Conservation (phyloP, 2,888 invertebrate genomes). For the Stegophylla sp. region DNA sequence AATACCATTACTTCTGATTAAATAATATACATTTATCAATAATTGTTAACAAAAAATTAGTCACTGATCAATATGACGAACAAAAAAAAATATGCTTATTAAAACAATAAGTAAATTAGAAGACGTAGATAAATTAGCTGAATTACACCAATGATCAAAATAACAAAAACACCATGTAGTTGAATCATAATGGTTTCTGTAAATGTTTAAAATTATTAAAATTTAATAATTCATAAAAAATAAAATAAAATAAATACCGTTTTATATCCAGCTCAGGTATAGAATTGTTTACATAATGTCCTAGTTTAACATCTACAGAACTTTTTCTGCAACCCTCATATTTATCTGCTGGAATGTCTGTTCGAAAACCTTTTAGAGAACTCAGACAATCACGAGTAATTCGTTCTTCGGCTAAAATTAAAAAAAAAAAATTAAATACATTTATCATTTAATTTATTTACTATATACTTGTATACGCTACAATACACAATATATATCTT, state of each 20-base stretch:
- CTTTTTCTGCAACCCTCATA: slow-evolving; percentile 89
- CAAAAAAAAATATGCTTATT: slow-evolving; percentile 55
- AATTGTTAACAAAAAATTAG: neutral
- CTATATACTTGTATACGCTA: no score
- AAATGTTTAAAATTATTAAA: slow-evolving; percentile 63
- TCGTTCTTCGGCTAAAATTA: slow-evolving; percentile 73
- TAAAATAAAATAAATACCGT: slow-evolving; percentile 67
- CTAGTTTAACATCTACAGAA: slow-evolving; percentile 78
- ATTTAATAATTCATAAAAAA: slow-evolving; percentile 5
- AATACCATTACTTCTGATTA: slow-evolving; percentile 2
- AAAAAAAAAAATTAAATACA: slow-evolving; percentile 27
- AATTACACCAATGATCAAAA: slow-evolving; percentile 69
- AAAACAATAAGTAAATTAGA: slow-evolving; percentile 55
- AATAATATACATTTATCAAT: neutral
- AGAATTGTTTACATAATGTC: slow-evolving; percentile 85
- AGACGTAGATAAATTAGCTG: slow-evolving; percentile 46
- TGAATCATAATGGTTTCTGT: slow-evolving; percentile 79
- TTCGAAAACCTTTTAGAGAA: slow-evolving; percentile 76
- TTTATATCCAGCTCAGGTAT: slow-evolving; percentile 85
- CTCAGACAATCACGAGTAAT: slow-evolving; percentile 88
- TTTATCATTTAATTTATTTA: no score
- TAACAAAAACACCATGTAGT: slow-evolving; percentile 90
- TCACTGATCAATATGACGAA: slow-evolving; percentile 40
- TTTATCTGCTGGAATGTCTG: slow-evolving; percentile 88
- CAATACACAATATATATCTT: no score